Conservation (phyloP, 2,797 vertebrate genomes). For the Huso huso region DNA sequence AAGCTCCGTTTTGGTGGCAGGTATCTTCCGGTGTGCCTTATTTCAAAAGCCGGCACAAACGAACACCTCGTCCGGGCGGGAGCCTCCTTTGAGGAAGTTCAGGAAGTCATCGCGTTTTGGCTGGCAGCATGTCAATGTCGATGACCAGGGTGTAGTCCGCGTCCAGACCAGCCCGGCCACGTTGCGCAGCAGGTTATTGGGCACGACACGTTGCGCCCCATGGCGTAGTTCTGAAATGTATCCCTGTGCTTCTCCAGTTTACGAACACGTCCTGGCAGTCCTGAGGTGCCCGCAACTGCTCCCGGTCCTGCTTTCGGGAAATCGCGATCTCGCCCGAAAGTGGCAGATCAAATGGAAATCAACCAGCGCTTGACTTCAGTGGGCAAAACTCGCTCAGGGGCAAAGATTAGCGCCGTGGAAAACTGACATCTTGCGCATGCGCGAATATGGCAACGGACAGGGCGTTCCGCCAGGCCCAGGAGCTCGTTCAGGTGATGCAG, state of each 20-base stretch:
- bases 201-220: conserved; percentile 73
- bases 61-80: conserved; percentile 48
- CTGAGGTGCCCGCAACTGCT: conserved; percentile 70
- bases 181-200: conserved; percentile 87
- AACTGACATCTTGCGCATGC: conserved; percentile 69
- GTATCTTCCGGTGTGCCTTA: conserved; percentile 74
- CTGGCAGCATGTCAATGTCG: conserved; percentile 88
- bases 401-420: conserved; percentile 68
- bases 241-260: conserved; percentile 65
- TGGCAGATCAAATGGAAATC: conserved; percentile 81
- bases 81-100: conserved; percentile 42
- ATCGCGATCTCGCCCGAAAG: conserved; percentile 71
- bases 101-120: conserved; percentile 65
- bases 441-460: conserved; percentile 78
- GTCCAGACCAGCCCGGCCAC: conserved; percentile 65
- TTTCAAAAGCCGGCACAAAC: conserved; percentile 84
- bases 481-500: conserved; percentile 72
- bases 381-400: conserved; percentile 75
- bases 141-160: conserved; percentile 66
- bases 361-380: conserved; percentile 62
- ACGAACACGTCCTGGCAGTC: conserved; percentile 70
- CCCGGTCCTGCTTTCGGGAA: conserved; percentile 70
- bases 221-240: conserved; percentile 69
- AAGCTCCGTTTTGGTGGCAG: conserved; percentile 65
- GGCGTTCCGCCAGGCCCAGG: conserved; percentile 70